Percentiles rank a stretch among this genome's conserved stretches.
phyloP scores from a whole-genome alignment of 2,888 invertebrate genomes.

The Amiota minor region DNA sequence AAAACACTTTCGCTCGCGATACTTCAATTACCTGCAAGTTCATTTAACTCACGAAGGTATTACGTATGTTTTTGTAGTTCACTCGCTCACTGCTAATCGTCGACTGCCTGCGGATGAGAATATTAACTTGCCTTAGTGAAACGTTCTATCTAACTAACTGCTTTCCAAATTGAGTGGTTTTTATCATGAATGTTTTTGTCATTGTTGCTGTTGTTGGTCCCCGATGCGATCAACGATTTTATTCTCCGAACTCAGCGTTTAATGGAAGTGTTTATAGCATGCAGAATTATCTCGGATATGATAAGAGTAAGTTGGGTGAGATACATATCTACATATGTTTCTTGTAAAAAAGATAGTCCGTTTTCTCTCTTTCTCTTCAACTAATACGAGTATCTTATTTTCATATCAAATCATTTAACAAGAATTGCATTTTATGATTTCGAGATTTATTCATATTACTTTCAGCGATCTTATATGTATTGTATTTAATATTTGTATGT shows the following conservation, averaged over 20 bases:
- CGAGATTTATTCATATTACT: conserved; percentile 14
- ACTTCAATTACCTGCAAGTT: no score
- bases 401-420: no score
- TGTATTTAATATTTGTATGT: not conserved
- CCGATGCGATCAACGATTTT: not conserved
- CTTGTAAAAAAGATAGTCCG: no score
- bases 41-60: not conserved
- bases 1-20: not conserved
- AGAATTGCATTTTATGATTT: not conserved
- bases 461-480: not conserved
- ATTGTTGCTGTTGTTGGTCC: not conserved
- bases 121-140: not conserved
- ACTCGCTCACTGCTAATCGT: not conserved
- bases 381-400: no score
- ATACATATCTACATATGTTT: no score
- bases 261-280: no score
- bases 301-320: no score
- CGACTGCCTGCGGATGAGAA: conserved; percentile 8
- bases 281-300: no score
- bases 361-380: no score
- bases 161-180: not conserved
- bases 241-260: no score
- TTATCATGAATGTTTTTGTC: not conserved
- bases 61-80: not conserved
- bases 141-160: no score